Percentiles rank a stretch among this genome's conserved stretches.
Conservation (phyloP, 2,888 invertebrate species). For the Dioctria rufipes region DNA sequence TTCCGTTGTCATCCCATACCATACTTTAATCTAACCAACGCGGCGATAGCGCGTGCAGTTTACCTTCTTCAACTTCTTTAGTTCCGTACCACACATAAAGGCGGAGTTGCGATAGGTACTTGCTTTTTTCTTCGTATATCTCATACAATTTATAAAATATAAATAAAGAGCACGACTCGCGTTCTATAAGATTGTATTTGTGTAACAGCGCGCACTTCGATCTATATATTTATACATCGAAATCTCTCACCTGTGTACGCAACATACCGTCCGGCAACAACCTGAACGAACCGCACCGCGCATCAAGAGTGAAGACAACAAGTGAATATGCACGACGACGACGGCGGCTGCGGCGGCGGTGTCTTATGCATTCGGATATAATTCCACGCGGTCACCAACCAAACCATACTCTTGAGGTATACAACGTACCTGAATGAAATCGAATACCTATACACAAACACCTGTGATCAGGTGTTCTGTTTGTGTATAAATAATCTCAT, state of each 20-base stretch:
- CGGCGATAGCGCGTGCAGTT: not conserved
- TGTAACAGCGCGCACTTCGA: not conserved
- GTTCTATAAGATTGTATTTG: no score
- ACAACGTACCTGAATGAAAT: constrained; percentile 24
- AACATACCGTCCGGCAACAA: constrained; percentile 7
- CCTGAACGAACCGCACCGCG: not conserved
- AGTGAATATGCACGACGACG: constrained; percentile 52
- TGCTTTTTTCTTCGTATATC: constrained; percentile 31
- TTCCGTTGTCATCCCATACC: constrained; percentile 49
- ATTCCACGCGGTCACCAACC: constrained; percentile 48
- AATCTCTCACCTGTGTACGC: constrained; percentile 53
- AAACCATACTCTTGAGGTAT: not conserved
- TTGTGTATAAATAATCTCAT: constrained; percentile 10
- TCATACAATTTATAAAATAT: constrained; percentile 1
- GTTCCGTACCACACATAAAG: constrained; percentile 40
- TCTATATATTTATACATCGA: constrained; percentile 50
- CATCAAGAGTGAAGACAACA: constrained; percentile 47
- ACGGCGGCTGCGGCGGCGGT: no score
- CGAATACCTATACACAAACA: constrained; percentile 34
- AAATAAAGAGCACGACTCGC: not conserved
- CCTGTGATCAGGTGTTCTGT: constrained; percentile 47
- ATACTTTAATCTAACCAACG: constrained; percentile 35
- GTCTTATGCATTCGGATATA: constrained; percentile 41
- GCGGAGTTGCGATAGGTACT: constrained; percentile 52
- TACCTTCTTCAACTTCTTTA: not conserved